Evolutionary conservation across 2,888 invertebrate species (phyloP), one percentile per base, ranked within the genome.

Genomic region (Xestia ashworthii): DNA sequence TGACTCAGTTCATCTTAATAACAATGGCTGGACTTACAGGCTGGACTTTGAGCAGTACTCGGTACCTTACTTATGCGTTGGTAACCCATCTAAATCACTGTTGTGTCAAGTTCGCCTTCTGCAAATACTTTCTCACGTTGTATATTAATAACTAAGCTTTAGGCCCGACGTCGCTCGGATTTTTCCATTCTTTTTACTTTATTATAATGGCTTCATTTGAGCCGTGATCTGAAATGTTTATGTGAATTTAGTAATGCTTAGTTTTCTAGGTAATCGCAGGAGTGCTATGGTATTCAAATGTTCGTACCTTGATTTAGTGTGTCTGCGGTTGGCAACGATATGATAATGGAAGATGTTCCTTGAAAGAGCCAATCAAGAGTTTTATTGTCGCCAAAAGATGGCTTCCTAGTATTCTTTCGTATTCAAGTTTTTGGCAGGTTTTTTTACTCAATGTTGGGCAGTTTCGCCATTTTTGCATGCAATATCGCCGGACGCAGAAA

Each of bases 101-200:
- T 44, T 46, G 22, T 6, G 1, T 12, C 22, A 12, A 78, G 25
- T 73, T 48, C 0, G 5, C 71, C 87, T 87, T 80, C 85, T 84
- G 85, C 8, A 3, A 5, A 11, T n/a, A 0, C 11, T 72, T 38
- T 68, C 4, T 19, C 4, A 1, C 6, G 32, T 75, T 67, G 77
- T 75, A 79, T 83, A 82, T 84, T 81, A 81, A 87, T 82, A 83
- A 87, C 83, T 86, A 55, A 82, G 80, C 82, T 70, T 69, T 74
- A 78, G 70, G 82, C 75, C 79, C 75, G 85, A 67, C 64, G 81
- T 80, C 79, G 82, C 70, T 75, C 81, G 86, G 87, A 88, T 83
- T 87, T 86, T 90, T 90, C 91, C 89, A 90, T 87, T 87, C 79
- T 88, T 84, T 87, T 88, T 89, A 81, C 81, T 87, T 87, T 88